Base-by-base conservation (phyloP, 1,140 invertebrate genomes). In the Drosophila arizonae region DNA sequence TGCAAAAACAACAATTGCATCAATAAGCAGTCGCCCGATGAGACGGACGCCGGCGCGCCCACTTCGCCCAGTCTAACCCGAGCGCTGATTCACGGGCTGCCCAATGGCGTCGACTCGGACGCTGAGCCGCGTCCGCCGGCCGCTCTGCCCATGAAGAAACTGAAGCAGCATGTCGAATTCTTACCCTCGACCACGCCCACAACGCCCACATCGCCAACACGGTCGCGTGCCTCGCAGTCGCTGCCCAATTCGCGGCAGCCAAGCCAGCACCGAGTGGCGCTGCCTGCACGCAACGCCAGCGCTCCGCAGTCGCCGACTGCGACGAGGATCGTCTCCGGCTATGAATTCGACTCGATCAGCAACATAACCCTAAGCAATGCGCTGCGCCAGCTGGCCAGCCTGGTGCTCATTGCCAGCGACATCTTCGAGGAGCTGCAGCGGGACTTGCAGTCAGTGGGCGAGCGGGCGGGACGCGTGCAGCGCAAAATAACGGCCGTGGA, bases 351-450 rank as follows among this genome's bases (percentile, higher is more conserved):
- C 80, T 95, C 95, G 26, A 95, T 96, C 52, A 95, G 94, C 66
- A 96, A 96, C 89, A 95, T 94, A 79, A 96, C 95, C 46, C 92
- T 96, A 56, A 94, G 95, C 91, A 96, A 95, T 91, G 95, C 95
- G 17, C 92, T 97, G 41, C 92, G 95, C 45, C 96, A 97, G 91
- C 93, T 97, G 81, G 95, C 96, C 30, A 96, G 95, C n/a, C 92
- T 97, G 85, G 94, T 96, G 73, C 90, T 95, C 56, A 93, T 95
- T 46, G 96, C 96, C 72, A 94, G 96, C 88, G 95, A 96, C 89
- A 95, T 97, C 63, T 96, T 96, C 91, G 93, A 93, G 82, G 95
- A 95, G 77, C 92, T 97, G 77, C 94, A 95, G 21, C 93, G 93
- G 56, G 94, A 96, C 85, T 93, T 96, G 76, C 93, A 94, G 87